These are phyloP conservation scores for Apus apus DNA, from an alignment of 2,113 vertebrate species.

Conservation along the genomic window DNA sequence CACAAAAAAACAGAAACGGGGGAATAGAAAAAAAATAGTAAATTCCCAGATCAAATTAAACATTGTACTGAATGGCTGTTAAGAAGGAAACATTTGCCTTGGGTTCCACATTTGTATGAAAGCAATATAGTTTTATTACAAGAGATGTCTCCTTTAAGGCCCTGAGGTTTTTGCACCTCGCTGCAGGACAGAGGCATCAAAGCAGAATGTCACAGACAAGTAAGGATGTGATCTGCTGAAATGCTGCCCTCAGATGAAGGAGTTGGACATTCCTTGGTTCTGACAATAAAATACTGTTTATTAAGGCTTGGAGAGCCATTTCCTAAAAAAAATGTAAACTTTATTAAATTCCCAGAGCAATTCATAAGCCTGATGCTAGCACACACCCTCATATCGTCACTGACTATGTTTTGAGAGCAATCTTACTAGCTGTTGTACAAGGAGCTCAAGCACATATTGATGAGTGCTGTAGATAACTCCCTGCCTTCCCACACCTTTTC, in stretches of 20 bases:
- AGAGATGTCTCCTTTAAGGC: neutral
- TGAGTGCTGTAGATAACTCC: neutral
- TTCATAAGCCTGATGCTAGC: neutral
- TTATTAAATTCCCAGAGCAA: neutral
- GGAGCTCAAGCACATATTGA: neutral
- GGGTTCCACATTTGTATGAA: neutral
- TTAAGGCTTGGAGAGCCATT: neutral
- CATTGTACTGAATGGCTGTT: neutral
- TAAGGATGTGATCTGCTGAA: neutral
- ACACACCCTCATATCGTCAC: neutral
- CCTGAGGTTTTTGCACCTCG: neutral
- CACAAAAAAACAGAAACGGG: too few relatives aligned
- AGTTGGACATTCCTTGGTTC: neutral
- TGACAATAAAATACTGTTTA: neutral
- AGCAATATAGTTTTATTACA: neutral
- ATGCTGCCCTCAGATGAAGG: neutral
- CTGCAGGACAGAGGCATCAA: rapidly evolving
- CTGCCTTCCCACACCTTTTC: constrained; percentile 22
- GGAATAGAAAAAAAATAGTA: neutral
- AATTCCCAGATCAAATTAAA: neutral
- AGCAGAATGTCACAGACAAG: neutral
- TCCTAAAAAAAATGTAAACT: neutral
- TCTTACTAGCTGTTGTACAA: neutral
- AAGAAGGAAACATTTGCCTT: neutral
- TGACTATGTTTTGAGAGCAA: neutral